Evolutionary conservation across 2,113 vertebrate species (phyloP), one percentile per base, ranked within the genome.

Genomic region (Tupaia chinensis): DNA sequence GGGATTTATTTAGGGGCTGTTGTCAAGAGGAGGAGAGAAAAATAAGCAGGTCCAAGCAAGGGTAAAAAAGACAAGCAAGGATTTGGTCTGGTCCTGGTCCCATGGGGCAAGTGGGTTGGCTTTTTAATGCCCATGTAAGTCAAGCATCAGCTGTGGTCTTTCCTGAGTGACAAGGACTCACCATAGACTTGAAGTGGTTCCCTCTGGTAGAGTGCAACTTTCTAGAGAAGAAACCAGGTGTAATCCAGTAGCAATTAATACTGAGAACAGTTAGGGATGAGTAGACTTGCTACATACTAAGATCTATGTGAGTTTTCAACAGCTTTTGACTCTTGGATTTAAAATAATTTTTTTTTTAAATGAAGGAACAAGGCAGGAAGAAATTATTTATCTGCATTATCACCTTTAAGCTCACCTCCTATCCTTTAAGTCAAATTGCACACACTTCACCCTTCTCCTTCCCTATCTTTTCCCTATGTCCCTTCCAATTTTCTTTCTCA

Each of bases 231-330:
- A 61, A 19, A 53, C 10, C 20, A 13, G 32, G 19, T 69, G 0
- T 9, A 5, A 1, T 15, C 19, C 19, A 7, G 22, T 27, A 25
- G 61, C 1, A 23, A 11, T 20, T 34, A 44, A 16, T 2, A 16
- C 53, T 34, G 15, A 9, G 3, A 34, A 16, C 19, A 29, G 54
- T 20, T 1, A 6, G 27, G 58, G 3, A 7, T 1, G 1, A 3
- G 6, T 0, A 15, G 1, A n/a, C 17, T 1, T 14, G 86, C 23
- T 29, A 13, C 29, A 8, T 2, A 29, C 2, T 2, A 32, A 9
- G 20, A 1, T 32, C 4, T 12, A 20, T 11, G n/a, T 9, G 56
- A 11, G 0, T 29, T 65, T 80, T 29, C 17, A 53, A 25, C 0
- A 53, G 29, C 19, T 56, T 74, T 32, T 34, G 22, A 27, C 20